Base-by-base conservation (phyloP, 2,888 invertebrate genomes). In the Eilema sororculum region DNA sequence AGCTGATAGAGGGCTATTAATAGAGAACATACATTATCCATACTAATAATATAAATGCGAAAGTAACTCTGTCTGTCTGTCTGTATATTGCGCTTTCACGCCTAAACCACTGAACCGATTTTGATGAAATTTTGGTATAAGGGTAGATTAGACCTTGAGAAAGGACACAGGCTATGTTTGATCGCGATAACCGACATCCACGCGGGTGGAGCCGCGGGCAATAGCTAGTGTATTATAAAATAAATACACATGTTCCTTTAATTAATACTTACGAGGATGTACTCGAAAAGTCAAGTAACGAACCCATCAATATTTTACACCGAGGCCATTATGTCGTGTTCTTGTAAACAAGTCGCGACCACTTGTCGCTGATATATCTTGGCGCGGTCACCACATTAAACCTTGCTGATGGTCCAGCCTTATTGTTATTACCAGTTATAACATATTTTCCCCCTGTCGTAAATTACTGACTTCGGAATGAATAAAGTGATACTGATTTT, bases 301-400 rank as follows among this genome's bases (percentile, higher is more conserved):
- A 91, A 78, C 78, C 77, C 22, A 57, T 52, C 84, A 78, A 87
- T 90, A 90, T 90, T 91, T 90, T 88, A 91, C 87, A 87, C 82
- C 80, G 79, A 81, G 86, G 87, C 90, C 90, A 93, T 93, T 92
- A 93, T 87, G 90, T 90, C 88, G 89, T 86, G 91, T 91, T 93
- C 94, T 95, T 95, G 93, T 92, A 91, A 94, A 93, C 92, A 93
- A 90, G 91, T 91, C 89, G 90, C 84, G 87, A 87, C 83, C 91
- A 90, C 90, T 91, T 89, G 91, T 89, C 90, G 89, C 90, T 88
- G 92, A 94, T 94, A 93, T 94, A 94, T 94, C 94, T 93, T 89
- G 84, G 86, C 85, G 91, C 89, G 93, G 93, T 91, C 92, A 91
- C 87, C 81, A 74, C 77, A 79, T 80, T 81, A 78, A 78, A 78